phyloP scores from a whole-genome alignment of 2,113 vertebrate genomes.

The Tachycineta bicolor region DNA sequence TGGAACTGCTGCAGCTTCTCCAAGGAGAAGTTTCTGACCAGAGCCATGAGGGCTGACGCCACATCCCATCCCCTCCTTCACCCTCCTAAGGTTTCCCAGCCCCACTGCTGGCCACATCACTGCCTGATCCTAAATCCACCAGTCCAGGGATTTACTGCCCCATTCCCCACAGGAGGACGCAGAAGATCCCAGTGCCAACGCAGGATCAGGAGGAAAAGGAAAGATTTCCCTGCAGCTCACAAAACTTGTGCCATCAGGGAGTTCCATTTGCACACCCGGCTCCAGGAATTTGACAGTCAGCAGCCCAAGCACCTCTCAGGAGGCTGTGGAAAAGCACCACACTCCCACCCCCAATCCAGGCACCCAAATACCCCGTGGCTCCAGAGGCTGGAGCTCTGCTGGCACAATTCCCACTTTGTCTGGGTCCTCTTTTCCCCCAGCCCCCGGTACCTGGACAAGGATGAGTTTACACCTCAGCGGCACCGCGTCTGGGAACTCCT shows the following conservation, averaged over 20 bases:
- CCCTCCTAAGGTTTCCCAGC: neutral
- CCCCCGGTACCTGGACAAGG: conserved; percentile 86
- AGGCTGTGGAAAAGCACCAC: neutral
- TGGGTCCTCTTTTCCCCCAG: neutral
- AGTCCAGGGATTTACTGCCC: neutral
- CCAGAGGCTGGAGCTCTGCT: neutral
- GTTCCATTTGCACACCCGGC: neutral
- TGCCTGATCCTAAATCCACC: neutral
- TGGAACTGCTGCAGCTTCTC: neutral
- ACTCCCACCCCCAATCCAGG: neutral
- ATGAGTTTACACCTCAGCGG: conserved; percentile 88
- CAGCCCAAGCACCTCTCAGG: neutral
- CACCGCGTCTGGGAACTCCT: conserved; percentile 86
- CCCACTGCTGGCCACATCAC: neutral
- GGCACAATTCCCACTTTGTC: neutral
- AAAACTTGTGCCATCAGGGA: neutral
- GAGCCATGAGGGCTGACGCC: neutral
- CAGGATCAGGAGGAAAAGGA: neutral
- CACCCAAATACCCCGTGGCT: neutral
- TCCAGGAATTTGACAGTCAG: neutral
- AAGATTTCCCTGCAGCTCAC: neutral
- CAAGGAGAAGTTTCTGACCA: neutral
- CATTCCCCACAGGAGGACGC: neutral
- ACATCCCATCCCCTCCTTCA: neutral
- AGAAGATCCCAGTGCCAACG: fast-evolving